Evolutionary conservation across 2,888 invertebrate species (phyloP), one percentile per base, ranked within the genome.

Genomic region (Gibbula magus): DNA sequence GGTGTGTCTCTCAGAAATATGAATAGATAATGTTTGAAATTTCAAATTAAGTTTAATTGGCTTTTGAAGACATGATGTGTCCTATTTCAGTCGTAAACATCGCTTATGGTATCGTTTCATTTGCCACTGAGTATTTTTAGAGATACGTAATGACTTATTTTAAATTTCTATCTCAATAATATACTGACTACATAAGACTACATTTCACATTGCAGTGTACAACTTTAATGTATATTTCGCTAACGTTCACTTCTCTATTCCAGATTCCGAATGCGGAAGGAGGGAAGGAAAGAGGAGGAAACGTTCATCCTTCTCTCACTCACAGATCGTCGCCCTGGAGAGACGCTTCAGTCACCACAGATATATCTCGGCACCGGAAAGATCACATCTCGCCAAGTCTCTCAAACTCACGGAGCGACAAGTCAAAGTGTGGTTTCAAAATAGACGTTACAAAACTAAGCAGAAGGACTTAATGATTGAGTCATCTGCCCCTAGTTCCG

Each of bases 341-440:
- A 75, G 75, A 75, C 51, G 75, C 0, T 75, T 75, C 75, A 52
- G 54, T 29, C 75, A 75, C n/a, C 75, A 75, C 53, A 25, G 75
- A 10, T 75, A 75, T 32, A 52, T 75, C 10, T 75, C 75, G 18
- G 75, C 53, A 2, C 75, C 75, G 18, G 75, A 75, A 22, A 13
- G 75, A 0, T 25, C 75, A 5, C 53, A 75, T 29, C 54, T 75
- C 32, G 75, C 75, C 20, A 54, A 52, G 25, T 25, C 54, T n/a
- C 54, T 54, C 18, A 54, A 54, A 32, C 54, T 75, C 16, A 75
- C 75, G n/a, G 75, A 75, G 20, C 53, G 53, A 32, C 75, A 75
- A 32, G 75, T 54, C 25, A 75, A 75, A 32, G 54, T 54, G 35
- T 75, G 75, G 75, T 75, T 75, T 22, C 75, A 75, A 35, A 75